These are phyloP conservation scores for Zaprionus nigranus DNA, from an alignment of 1,140 invertebrate species.

Conservation along the genomic window DNA sequence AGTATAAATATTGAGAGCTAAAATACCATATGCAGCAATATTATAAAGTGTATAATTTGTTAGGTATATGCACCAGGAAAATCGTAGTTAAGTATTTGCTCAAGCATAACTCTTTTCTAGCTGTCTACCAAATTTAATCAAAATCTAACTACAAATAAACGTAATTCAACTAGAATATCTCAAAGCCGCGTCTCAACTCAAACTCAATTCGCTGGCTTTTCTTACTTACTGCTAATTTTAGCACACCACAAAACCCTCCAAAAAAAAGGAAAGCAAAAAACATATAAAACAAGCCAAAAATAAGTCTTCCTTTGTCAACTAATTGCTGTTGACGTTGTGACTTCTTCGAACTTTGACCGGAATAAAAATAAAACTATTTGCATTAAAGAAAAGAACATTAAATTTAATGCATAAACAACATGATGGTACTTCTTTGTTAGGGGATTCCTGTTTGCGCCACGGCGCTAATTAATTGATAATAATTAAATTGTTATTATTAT, in stretches of 20 bases:
- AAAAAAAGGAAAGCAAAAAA: not conserved
- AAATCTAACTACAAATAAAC: not conserved
- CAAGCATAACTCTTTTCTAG: not conserved
- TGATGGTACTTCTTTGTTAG: not conserved
- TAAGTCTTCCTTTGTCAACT: slow-evolving; percentile 37
- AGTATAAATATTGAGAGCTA: too few relatives aligned
- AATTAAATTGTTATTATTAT: slow-evolving; percentile 21
- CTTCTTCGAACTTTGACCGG: slow-evolving; percentile 40
- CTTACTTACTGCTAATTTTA: slow-evolving; percentile 29
- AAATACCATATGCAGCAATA: too few relatives aligned
- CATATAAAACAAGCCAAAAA: slow-evolving; percentile 33
- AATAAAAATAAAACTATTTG: slow-evolving; percentile 50
- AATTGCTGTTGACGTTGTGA: slow-evolving; percentile 17
- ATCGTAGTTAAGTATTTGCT: not conserved
- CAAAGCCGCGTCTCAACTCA: not conserved
- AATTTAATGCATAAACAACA: not conserved
- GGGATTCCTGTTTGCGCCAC: slow-evolving; percentile 31
- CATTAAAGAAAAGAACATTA: not conserved
- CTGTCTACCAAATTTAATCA: not conserved
- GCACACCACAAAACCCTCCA: slow-evolving; percentile 9
- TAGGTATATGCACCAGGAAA: not conserved
- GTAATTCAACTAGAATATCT: not conserved
- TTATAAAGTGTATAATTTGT: not conserved
- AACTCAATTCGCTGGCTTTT: not conserved
- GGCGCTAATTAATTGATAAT: slow-evolving; percentile 46